Base-by-base conservation (phyloP, 2,888 invertebrate species). In the Zaprionus bogoriensis region DNA sequence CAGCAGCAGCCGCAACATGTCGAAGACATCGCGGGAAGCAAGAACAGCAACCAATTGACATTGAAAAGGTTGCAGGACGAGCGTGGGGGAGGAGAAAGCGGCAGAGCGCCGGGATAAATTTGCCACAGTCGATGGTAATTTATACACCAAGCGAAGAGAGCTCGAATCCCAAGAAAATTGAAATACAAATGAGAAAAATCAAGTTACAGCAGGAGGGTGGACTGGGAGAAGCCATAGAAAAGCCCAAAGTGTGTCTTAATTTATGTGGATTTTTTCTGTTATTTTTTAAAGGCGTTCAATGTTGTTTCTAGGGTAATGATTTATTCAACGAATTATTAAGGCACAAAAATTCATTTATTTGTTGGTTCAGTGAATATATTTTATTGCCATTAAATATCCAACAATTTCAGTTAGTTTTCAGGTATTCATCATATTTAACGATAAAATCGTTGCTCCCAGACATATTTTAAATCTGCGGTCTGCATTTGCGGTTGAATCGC, bases 11-110 rank as follows among this genome's bases (percentile, higher is more conserved):
- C 32, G 17, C 32, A 82, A 73, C 76, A 76, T 42, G 57, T 67
- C 76, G 76, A 80, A 70, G 79, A 78, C 70, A 76, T 78, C 67
- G 69, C 55, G 69, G 75, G 27, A 17, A 50, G 6, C 27, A 38
- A 20, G 14, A 42, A 22, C 42, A 58, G 52, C 54, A 63, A 62
- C 55, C 76, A 67, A 76, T 86, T 77, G 86, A 78, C 80, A 70
- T 79, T 79, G 67, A 46, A 71, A 76, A 79, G 86, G 80, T 74
- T 68, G 45, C 19, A 27, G 38, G 30, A 27, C 10, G 53, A 62
- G n/a, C n/a, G n/a, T n/a, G n/a, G n/a, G n/a, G n/a, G n/a, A 48
- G 46, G 61, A 54, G 51, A 52, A 46, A n/a, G n/a, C n/a, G n/a
- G n/a, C n/a, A n/a, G n/a, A n/a, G n/a, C n/a, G n/a, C n/a, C n/a